Evolutionary conservation across 2,888 invertebrate species (phyloP).

Genomic region (Ellobium chinense): DNA sequence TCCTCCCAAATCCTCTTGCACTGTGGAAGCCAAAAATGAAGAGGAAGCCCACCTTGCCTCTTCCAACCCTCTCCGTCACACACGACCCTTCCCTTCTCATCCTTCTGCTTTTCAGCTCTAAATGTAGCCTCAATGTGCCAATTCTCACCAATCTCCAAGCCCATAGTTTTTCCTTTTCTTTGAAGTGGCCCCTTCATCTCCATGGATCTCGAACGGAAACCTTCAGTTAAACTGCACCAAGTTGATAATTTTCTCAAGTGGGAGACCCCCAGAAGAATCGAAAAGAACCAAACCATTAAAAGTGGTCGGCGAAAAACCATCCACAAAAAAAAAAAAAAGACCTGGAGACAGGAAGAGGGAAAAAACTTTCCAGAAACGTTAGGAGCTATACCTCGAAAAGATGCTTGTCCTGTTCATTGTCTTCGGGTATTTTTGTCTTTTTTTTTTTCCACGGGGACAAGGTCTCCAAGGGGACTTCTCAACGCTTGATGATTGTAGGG

Average conservation of each 20-base stretch:
- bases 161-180: background rate
- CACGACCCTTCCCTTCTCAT: background rate
- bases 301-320: background rate
- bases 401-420: conserved; percentile 13
- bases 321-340: background rate
- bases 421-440: background rate
- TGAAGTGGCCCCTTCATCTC: conserved; percentile 6
- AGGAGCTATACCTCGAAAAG: conserved; percentile 4
- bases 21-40: no score
- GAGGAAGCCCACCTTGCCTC: no score
- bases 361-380: background rate
- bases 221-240: conserved; percentile 33
- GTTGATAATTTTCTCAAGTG: conserved; percentile 36
- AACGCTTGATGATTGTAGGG: conserved; percentile 27
- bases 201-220: conserved; percentile 25
- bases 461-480: conserved; percentile 17
- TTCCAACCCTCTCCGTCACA: no score
- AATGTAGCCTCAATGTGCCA: conserved; percentile 12
- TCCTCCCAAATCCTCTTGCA: no score
- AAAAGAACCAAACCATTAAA: background rate
- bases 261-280: conserved; percentile 28
- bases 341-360: background rate
- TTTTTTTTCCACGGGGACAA: background rate
- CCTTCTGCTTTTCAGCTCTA: conserved; percentile 19
- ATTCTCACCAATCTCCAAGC: background rate